A percentile compares a stretch with the other conserved stretches of the same genome.
Conservation (phyloP, 2,797 vertebrate species). For the Arremon aurantiirostris region DNA sequence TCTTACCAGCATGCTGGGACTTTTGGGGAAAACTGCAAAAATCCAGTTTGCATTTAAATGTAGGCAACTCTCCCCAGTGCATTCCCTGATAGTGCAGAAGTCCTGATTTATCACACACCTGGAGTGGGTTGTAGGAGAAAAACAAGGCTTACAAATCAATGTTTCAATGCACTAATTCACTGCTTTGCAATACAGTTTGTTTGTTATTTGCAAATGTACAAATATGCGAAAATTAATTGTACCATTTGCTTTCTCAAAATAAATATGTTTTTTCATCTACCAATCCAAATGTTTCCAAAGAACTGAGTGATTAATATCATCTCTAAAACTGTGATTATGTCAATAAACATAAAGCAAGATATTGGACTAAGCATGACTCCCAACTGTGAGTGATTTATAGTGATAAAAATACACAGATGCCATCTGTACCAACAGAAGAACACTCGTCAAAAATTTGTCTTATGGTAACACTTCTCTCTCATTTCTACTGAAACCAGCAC, state of each 20-base stretch:
- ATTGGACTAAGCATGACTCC: conserved; percentile 45
- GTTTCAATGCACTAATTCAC: background rate
- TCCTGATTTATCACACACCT: background rate
- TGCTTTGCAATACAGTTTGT: background rate
- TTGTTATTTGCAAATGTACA: background rate
- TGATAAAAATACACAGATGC: conserved; percentile 71
- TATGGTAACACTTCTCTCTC: conserved; percentile 38
- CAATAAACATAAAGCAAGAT: conserved; percentile 57
- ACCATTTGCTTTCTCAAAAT: conserved; percentile 60
- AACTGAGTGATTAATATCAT: background rate
- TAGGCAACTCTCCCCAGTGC: background rate
- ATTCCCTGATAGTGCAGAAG: background rate
- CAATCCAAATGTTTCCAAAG: conserved; percentile 47
- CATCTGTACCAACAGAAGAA: conserved; percentile 68
- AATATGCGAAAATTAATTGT: conserved; percentile 29
- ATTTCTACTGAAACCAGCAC: background rate
- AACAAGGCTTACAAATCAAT: background rate
- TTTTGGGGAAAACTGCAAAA: background rate
- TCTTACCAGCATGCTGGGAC: background rate
- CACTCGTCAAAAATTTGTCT: conserved; percentile 32
- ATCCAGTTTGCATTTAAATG: background rate
- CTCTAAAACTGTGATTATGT: conserved; percentile 56
- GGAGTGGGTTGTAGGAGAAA: background rate
- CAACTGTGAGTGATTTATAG: conserved; percentile 58
- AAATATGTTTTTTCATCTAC: conserved; percentile 48